Base-by-base conservation (phyloP, 2,888 invertebrate species). In the Macaria notata region DNA sequence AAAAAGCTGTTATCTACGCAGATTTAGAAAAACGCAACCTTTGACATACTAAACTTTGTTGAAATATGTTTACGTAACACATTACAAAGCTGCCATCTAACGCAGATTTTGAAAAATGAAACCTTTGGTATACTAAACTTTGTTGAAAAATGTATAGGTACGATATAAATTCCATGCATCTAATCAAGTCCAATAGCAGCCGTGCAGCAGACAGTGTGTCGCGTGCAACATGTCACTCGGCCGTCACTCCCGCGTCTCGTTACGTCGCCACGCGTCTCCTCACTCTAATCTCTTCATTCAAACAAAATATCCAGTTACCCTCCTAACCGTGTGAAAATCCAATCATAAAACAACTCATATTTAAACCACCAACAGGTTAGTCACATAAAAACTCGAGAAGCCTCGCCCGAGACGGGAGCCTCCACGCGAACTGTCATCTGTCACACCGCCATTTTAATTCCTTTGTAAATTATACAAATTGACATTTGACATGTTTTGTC, bases 401-500 rank as follows among this genome's bases (percentile, higher is more conserved):
- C 69, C 64, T 66, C 64, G 66, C 64, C 64, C 19, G 19, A 19
- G 19, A 19, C 19, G 62, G 64, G 70, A 65, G 70, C 71, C 19
- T 19, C 19, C 73, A 74, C 78, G 75, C 72, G 67, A 76, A 80
- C 80, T 80, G 86, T 84, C 87, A 84, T 80, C 85, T 85, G 87
- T 88, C 87, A 85, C 71, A 68, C 78, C 73, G 76, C 79, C 81
- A 81, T 86, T 87, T 88, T 88, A 88, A 88, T 86, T 85, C 75
- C 66, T 73, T 69, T 76, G 81, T 80, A 86, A 88, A 87, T 87
- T 88, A 84, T 75, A 81, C 73, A 83, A 88, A 86, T 86, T 88
- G 88, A 87, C 88, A 86, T 72, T 86, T 89, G 88, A 86, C 83
- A 85, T 87, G 82, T 84, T 89, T 86, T 86, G 87, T 88, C 85